A percentile compares a stretch with the other conserved stretches of the same genome.
Conservation (phyloP, 64 coral and sea anemone species). For the Orbicella faveolata region DNA sequence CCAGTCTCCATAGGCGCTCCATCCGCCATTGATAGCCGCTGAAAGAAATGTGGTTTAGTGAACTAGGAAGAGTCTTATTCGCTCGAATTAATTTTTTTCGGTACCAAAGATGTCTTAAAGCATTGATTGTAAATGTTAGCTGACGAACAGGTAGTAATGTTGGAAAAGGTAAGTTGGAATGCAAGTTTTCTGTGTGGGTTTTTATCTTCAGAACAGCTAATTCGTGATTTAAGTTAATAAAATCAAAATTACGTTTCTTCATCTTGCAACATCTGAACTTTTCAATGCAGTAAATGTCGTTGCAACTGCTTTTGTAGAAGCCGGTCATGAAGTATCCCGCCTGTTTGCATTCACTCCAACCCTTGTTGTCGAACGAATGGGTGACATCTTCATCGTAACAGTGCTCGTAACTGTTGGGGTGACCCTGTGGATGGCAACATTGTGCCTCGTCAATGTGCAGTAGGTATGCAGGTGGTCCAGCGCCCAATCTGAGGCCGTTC, state of each 20-base stretch:
- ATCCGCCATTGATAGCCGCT: slow-evolving; percentile 31
- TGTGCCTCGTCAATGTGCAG: background rate
- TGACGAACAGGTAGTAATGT: too few species aligned
- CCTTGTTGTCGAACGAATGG: background rate
- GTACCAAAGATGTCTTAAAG: background rate
- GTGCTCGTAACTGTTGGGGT: background rate
- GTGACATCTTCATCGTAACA: slow-evolving; percentile 23
- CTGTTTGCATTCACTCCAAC: slow-evolving; percentile 7
- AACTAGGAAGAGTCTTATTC: background rate
- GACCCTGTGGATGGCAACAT: background rate
- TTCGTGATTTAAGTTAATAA: too few species aligned
- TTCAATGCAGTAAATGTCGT: slow-evolving; percentile 26
- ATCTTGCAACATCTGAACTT: slow-evolving; percentile 30
- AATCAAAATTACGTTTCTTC: background rate
- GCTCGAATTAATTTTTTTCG: background rate
- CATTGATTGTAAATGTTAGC: too few species aligned
- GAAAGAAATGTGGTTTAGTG: background rate
- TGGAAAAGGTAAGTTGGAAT: too few species aligned
- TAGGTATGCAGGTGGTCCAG: background rate
- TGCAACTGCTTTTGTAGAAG: background rate
- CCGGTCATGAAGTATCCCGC: slow-evolving; percentile 14
- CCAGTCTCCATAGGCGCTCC: slow-evolving; percentile 35
- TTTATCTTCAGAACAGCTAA: too few species aligned
- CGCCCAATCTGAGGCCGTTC: background rate
- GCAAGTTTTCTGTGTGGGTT: too few species aligned